phyloP scores from a whole-genome alignment of 2,888 invertebrate genomes.

The Dolichopus griseipennis region DNA sequence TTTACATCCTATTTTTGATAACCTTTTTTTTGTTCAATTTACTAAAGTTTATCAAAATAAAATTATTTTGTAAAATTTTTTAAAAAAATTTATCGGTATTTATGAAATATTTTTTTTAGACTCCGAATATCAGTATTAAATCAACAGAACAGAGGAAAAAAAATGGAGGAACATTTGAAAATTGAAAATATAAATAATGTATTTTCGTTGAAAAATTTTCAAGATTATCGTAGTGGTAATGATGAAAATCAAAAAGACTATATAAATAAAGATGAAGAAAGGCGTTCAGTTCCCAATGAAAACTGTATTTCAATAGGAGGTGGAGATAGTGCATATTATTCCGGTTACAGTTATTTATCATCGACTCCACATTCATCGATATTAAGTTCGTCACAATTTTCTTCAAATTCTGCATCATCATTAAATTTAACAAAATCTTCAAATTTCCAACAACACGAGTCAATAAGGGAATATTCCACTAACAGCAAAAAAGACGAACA shows the following conservation, averaged over 20 bases:
- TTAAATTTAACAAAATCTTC: slow-evolving; percentile 10
- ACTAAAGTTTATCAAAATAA: no score
- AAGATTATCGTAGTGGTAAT: not conserved
- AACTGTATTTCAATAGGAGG: not conserved
- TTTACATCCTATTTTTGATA: not conserved
- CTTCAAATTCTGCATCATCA: slow-evolving; percentile 8
- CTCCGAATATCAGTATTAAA: not conserved
- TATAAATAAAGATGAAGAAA: not conserved
- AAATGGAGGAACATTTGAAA: not conserved
- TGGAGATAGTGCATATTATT: slow-evolving; percentile 19
- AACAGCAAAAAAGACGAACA: not conserved
- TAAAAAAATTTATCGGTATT: no score
- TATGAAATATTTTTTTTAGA: not conserved
- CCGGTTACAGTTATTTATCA: slow-evolving; percentile 12
- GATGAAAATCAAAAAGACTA: not conserved
- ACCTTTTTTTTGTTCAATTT: not conserved
- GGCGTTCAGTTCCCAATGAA: not conserved
- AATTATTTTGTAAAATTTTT: no score
- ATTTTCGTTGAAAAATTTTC: not conserved
- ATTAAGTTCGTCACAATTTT: slow-evolving; percentile 1
- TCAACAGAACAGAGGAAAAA: not conserved
- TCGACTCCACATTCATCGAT: not conserved
- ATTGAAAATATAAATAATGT: not conserved
- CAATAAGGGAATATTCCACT: slow-evolving; percentile 7
- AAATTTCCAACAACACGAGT: not conserved